Conservation (phyloP, 2,797 vertebrate genomes). For the Brachyalestes nurse region DNA sequence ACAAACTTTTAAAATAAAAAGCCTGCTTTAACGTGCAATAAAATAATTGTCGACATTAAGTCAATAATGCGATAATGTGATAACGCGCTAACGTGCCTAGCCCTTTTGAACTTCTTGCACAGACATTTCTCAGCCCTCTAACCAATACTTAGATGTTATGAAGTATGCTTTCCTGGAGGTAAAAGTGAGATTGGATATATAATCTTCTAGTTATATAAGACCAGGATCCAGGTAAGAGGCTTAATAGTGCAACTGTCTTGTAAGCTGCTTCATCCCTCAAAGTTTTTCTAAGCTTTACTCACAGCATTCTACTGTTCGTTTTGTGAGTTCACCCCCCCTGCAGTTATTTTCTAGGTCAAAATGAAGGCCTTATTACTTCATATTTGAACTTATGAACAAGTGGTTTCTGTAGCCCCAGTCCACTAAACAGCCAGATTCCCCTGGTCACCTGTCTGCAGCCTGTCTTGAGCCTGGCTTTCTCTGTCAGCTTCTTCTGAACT, state of each 20-base stretch:
- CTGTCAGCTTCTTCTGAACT: conserved; percentile 58
- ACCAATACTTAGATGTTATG: background rate
- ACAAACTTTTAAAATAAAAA: no score
- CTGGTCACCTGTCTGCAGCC: conserved; percentile 47
- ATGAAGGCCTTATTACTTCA: conserved; percentile 43
- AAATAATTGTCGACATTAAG: no score
- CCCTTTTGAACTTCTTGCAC: no score
- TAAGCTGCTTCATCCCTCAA: background rate
- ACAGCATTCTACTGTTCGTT: conserved; percentile 6
- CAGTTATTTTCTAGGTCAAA: conserved; percentile 32
- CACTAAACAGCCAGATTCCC: conserved; percentile 37
- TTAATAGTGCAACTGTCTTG: conserved; percentile 8
- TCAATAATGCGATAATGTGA: no score
- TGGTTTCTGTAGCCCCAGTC: conserved; percentile 28
- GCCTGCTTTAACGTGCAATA: no score
- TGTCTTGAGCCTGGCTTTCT: conserved; percentile 38
- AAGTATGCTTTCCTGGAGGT: background rate
- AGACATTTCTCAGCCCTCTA: background rate
- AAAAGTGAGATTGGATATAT: background rate
- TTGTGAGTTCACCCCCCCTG: conserved; percentile 24
- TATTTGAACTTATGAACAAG: conserved; percentile 34
- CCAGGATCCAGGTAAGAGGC: conserved; percentile 23
- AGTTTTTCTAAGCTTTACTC: conserved; percentile 4
- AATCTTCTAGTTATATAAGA: conserved; percentile 22
- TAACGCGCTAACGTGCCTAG: no score